Percentiles rank a stretch among this genome's conserved stretches.
Conservation (phyloP, 1,140 invertebrate species). For the Schlechtendalia chinensis region DNA sequence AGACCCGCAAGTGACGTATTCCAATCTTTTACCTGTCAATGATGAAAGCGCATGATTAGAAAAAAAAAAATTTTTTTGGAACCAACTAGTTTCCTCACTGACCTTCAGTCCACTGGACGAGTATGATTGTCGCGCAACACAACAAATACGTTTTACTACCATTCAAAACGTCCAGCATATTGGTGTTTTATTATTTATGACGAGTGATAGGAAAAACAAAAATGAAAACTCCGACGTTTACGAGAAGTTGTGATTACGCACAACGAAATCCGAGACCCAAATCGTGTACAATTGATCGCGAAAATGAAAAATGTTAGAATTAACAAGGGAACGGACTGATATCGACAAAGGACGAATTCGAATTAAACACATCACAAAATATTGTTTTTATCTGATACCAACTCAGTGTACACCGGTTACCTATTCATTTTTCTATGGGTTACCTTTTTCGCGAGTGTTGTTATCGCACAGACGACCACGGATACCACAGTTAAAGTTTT, state of each 20-base stretch:
- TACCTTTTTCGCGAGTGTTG: not conserved
- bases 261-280: too few species aligned
- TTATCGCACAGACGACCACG: not conserved
- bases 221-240: not conserved
- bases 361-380: constrained; percentile 43
- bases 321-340: not conserved
- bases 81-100: not conserved
- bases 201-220: not conserved
- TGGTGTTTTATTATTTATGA: not conserved
- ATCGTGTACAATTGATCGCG: too few species aligned
- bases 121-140: not conserved
- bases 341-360: constrained; percentile 10
- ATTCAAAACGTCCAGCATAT: not conserved
- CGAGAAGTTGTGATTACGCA: too few species aligned
- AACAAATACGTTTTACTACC: constrained; percentile 4
- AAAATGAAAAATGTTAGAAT: not conserved
- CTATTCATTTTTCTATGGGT: too few species aligned
- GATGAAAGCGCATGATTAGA: not conserved
- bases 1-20: constrained; percentile 91
- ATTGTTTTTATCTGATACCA: constrained; percentile 1
- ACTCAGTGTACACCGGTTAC: not conserved
- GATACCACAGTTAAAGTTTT: too few species aligned
- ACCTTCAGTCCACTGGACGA: constrained; percentile 16
- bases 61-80: not conserved
- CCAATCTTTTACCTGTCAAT: constrained; percentile 58